Evolutionary conservation across 2,113 vertebrate genomes (phyloP), one percentile per base, ranked within the genome.

Genomic region (Brachionichthys hirsutus): DNA sequence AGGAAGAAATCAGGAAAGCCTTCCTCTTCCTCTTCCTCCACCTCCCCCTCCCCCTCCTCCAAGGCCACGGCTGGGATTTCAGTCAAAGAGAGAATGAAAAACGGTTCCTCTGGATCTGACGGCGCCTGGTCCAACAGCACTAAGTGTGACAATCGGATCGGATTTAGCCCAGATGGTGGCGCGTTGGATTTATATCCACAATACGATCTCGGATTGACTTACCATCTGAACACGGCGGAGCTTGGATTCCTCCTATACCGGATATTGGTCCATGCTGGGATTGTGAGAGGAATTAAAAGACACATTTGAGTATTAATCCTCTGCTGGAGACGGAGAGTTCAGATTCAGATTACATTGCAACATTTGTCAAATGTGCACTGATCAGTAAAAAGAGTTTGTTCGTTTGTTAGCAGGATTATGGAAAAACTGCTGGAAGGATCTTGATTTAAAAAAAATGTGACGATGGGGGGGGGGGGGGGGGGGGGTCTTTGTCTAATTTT

Each of bases 61-160:
- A n/a, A n/a, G n/a, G n/a, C n/a, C n/a, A n/a, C n/a, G n/a, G n/a
- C n/a, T n/a, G 89, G 85, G 56, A 91, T 82, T 70, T 85, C 88
- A 13, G 81, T 89, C 58, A 92, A 83, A n/a, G 89, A 89, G 17
- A 91, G 86, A 62, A 90, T 86, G 62, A 89, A 91, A 49, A 89
- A 82, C 0, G 83, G 82, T 50, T 91, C 86, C 1, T 90, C 78
- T 1, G 77, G 62, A 74, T 88, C 82, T 19, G 73, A 73, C 16
- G 76, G 81, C 14, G 56, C 12, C 40, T 70, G 64, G 22, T 70
- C 58, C 3, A 58, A 41, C 40, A 70, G 36, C 44, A 78, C 86
- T 86, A 75, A 58, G 22, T 16, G 15, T 0, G 12, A 18, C 15
- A 47, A 14, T 1, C 9, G 13, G 16, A 9, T 6, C 5, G 2